Evolutionary conservation across 2,113 vertebrate genomes (phyloP), one percentile per base, ranked within the genome.

Genomic region (Turdus rufiventris): DNA sequence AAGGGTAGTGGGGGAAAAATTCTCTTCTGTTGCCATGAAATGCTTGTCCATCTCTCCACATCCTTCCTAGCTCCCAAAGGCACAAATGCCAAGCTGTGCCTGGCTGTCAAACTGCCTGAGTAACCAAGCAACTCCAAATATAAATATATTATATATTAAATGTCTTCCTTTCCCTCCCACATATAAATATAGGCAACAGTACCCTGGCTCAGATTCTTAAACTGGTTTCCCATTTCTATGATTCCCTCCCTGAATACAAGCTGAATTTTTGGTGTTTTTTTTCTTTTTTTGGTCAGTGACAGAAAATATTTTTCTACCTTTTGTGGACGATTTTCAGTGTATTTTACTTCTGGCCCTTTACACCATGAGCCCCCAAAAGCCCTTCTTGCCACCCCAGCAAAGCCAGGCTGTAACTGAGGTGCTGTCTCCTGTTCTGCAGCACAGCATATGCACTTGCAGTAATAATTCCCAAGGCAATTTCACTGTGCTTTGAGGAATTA

Each of bases 361-460:
- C 40, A 45, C 16, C 24, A 66, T 18, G 23, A 81, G n/a, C 77
- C 43, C 26, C 31, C 36, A 31, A 42, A 24, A 63, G 34, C 63
- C 33, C 14, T 18, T 54, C 38, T 19, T 38, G 13, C 11, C 25
- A 28, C 16, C 10, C 6, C 61, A 62, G 50, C 29, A 50, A 31
- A 66, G 38, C 36, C 58, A 53, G 50, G 84, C 13, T 34, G 29
- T 21, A 2, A 1, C 14, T 18, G 42, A 29, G 29, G 36, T 2
- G 42, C 3, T 43, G 34, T 43, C 48, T 63, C 84, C 40, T n/a
- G 34, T 62, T 62, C 71, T 29, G 92, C 85, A 84, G 67, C 71
- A 45, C 7, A 0, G 43, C 0, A 0, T 4, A 5, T 2, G 9
- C 26, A 2, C 67, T 80, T 3, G 9, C 5, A 2, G 5, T 18